Percentiles rank a stretch among this genome's conserved stretches.
These are phyloP conservation scores for Oncorhynchus nerka DNA, from an alignment of 2,113 vertebrate genomes.

Conservation along the genomic window DNA sequence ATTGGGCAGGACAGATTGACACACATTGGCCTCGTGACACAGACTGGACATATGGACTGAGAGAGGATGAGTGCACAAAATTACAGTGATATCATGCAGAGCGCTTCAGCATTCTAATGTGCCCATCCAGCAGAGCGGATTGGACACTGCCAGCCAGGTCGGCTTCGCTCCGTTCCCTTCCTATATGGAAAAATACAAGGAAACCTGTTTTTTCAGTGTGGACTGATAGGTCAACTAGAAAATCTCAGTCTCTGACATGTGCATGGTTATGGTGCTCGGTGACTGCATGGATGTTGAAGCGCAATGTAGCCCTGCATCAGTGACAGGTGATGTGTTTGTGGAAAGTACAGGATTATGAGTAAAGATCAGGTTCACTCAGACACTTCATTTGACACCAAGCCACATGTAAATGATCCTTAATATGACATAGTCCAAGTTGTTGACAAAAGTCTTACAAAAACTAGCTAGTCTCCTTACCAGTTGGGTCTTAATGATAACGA, in stretches of 20 bases:
- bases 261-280: background rate
- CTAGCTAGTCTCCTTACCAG: no score
- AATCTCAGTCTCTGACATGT: background rate
- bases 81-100: conserved; percentile 36
- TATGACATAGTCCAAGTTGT: background rate
- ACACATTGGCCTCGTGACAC: background rate
- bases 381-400: background rate
- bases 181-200: conserved; percentile 12
- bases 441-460: no score
- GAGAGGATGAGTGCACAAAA: conserved; percentile 6
- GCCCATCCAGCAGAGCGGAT: conserved; percentile 20
- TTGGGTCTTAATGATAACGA: background rate
- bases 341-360: background rate
- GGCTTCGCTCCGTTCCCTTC: conserved; percentile 1
- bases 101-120: conserved; percentile 13
- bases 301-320: background rate
- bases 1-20: background rate
- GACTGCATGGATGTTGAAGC: background rate
- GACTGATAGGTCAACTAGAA: background rate
- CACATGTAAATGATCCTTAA: background rate
- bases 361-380: background rate
- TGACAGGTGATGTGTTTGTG: background rate
- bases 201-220: background rate
- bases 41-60: conserved; percentile 28
- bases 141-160: conserved; percentile 10